Evolutionary conservation across 2,888 invertebrate species (phyloP).

Genomic region (Folsomia manolachei): DNA sequence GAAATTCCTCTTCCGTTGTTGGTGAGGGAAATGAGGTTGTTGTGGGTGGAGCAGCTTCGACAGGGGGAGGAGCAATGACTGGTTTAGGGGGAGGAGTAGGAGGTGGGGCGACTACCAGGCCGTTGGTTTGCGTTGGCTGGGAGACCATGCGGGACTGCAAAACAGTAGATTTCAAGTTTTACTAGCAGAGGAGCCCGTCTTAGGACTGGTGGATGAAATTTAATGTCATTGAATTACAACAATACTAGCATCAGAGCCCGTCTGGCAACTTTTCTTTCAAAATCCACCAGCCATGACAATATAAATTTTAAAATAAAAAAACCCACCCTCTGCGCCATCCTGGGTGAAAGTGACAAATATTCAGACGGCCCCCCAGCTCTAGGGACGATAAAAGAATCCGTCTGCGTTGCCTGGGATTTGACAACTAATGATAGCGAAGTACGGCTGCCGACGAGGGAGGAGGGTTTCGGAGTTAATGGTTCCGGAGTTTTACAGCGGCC

Average conservation of each 20-base stretch:
- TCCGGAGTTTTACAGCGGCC: slow-evolving; percentile 64
- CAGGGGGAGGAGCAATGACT: neutral
- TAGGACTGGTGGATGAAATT: no score
- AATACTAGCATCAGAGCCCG: no score
- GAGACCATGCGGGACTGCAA: slow-evolving; percentile 79
- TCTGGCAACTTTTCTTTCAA: neutral
- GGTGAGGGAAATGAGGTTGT: neutral
- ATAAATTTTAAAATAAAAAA: neutral
- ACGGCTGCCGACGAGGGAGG: slow-evolving; percentile 5
- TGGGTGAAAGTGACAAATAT: slow-evolving; percentile 69
- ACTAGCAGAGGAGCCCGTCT: no score
- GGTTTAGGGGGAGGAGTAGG: slow-evolving; percentile 7
- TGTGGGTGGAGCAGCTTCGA: neutral
- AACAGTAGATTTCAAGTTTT: no score
- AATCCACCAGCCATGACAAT: neutral
- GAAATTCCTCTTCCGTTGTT: slow-evolving; percentile 67
- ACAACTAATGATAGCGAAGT: slow-evolving; percentile 56
- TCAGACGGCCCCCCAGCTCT: slow-evolving; percentile 68
- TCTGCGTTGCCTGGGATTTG: slow-evolving; percentile 92
- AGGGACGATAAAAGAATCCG: slow-evolving; percentile 68
- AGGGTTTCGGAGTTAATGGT: slow-evolving; percentile 8
- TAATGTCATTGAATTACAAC: no score
- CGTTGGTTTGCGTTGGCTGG: slow-evolving; percentile 86
- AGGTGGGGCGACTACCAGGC: slow-evolving; percentile 52
- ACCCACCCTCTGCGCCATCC: slow-evolving; percentile 68